These are phyloP conservation scores for Bubo scandiacus DNA, from an alignment of 2,113 vertebrate species.

Conservation along the genomic window DNA sequence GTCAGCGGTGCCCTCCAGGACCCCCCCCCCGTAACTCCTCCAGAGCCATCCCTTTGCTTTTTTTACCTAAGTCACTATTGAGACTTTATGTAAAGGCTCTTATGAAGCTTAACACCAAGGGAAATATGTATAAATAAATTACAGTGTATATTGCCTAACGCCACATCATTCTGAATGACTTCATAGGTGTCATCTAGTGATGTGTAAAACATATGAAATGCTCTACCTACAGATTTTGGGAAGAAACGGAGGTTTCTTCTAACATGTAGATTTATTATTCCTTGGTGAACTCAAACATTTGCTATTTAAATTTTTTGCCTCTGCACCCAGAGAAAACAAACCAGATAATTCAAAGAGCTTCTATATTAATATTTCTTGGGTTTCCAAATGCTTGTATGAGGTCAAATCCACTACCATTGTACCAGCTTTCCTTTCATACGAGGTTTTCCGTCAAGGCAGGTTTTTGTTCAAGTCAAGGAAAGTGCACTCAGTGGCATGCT, in stretches of 20 bases:
- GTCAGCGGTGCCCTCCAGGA: neutral
- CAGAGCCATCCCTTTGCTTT: neutral
- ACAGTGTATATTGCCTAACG: neutral
- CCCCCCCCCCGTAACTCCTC: neutral
- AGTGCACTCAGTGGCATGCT: neutral
- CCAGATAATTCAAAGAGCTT: neutral
- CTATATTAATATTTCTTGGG: neutral
- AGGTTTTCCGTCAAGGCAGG: neutral
- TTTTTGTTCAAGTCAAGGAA: neutral
- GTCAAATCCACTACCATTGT: neutral
- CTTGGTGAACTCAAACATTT: neutral
- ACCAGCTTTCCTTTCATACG: neutral
- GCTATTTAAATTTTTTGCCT: conserved; percentile 1
- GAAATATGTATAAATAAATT: neutral
- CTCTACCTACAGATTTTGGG: neutral
- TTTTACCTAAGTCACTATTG: fast-evolving
- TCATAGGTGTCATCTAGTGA: neutral
- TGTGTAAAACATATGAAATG: neutral
- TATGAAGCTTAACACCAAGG: neutral
- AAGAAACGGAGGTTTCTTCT: neutral
- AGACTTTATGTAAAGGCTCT: neutral
- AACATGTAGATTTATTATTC: neutral
- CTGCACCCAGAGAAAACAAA: conserved; percentile 7
- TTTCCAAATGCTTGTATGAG: neutral
- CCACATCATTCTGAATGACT: neutral